Conservation (phyloP, 2,797 vertebrate species). For the Myripristis murdjan region DNA sequence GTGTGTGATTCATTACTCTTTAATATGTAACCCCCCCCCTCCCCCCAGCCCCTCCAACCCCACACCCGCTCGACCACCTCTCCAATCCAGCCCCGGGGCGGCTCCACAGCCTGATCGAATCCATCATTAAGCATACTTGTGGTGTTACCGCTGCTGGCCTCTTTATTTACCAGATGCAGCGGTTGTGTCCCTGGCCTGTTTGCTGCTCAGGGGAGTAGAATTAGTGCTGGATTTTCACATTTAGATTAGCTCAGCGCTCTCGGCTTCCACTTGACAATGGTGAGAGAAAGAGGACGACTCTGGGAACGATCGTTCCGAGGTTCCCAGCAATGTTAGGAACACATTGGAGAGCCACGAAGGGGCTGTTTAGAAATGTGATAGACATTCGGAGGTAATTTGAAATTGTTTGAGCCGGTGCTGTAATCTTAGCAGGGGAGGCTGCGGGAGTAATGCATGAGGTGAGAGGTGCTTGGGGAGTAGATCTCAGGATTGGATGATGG, state of each 20-base stretch:
- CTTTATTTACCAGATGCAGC: slow-evolving; percentile 78
- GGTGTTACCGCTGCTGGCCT: slow-evolving; percentile 74
- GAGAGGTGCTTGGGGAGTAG: slow-evolving; percentile 45
- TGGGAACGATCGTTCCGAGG: slow-evolving; percentile 14
- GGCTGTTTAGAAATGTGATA: slow-evolving; percentile 37
- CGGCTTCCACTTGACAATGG: slow-evolving; percentile 12
- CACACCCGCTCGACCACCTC: slow-evolving; percentile 79
- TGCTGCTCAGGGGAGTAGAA: slow-evolving; percentile 54
- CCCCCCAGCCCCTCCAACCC: slow-evolving; percentile 60
- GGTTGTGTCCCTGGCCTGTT: slow-evolving; percentile 61
- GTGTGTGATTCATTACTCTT: slow-evolving; percentile 90
- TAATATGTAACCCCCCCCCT: slow-evolving; percentile 84
- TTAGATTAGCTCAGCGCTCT: slow-evolving; percentile 29
- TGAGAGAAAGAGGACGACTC: slow-evolving; percentile 13
- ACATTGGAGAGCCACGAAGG: slow-evolving; percentile 36
- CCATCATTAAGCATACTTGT: slow-evolving; percentile 81
- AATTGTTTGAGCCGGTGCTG: background rate
- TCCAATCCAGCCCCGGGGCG: slow-evolving; percentile 78
- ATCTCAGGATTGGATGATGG: slow-evolving; percentile 25
- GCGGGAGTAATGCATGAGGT: slow-evolving; percentile 45
- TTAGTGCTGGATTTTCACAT: slow-evolving; percentile 61
- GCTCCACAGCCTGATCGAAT: slow-evolving; percentile 81
- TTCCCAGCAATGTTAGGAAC: slow-evolving; percentile 15
- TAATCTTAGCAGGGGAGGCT: slow-evolving; percentile 35
- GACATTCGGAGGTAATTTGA: slow-evolving; percentile 45